These are phyloP conservation scores for Falco novaeseelandiae DNA, from an alignment of 2,797 vertebrate species.

Conservation along the genomic window DNA sequence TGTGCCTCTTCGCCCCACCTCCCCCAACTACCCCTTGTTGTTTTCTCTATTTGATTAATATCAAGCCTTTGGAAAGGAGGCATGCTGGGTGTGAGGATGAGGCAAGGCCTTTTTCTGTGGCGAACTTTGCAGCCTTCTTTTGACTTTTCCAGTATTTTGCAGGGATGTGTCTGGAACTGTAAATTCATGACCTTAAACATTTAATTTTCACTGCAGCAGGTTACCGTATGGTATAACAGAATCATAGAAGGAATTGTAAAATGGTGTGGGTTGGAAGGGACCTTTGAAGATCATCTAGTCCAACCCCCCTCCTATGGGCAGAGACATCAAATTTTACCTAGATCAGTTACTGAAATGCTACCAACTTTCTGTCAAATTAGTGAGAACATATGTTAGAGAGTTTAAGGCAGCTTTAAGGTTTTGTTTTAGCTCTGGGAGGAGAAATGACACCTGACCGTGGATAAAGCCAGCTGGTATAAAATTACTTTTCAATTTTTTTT, in stretches of 20 bases:
- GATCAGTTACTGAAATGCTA: not conserved
- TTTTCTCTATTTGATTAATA: not conserved
- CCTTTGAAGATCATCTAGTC: not conserved
- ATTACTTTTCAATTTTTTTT: not conserved
- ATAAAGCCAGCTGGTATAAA: not conserved
- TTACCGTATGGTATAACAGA: not conserved
- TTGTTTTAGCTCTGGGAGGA: not conserved
- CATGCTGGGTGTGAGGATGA: not conserved
- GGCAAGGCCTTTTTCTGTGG: not conserved
- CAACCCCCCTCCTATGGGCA: fast-evolving
- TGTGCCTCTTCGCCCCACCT: fast-evolving
- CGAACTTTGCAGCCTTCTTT: not conserved
- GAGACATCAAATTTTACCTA: not conserved
- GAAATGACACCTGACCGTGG: not conserved
- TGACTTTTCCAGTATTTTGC: not conserved
- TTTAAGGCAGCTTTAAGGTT: not conserved
- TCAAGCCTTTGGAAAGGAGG: not conserved
- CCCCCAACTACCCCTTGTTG: not conserved
- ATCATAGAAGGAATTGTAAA: not conserved
- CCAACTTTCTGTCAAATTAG: not conserved
- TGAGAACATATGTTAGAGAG: not conserved
- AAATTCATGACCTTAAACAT: not conserved
- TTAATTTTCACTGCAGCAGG: not conserved
- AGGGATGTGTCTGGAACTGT: not conserved
- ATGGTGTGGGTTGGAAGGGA: not conserved